These are phyloP conservation scores for Neotragus moschatus DNA, from an alignment of 2,113 vertebrate genomes.

Conservation along the genomic window DNA sequence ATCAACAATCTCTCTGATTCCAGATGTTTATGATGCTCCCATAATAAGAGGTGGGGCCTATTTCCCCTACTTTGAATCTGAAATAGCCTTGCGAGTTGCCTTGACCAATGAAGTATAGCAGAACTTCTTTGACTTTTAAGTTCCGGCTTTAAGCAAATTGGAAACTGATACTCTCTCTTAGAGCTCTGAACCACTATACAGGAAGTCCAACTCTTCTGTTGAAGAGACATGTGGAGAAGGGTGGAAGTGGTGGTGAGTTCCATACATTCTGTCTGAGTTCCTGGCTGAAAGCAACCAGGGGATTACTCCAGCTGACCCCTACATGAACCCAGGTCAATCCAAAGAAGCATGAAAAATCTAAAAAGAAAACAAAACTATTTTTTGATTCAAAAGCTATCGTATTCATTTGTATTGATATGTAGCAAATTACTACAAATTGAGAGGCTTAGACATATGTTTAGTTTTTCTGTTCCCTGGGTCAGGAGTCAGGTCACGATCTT, in stretches of 20 bases:
- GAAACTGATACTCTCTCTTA: background rate
- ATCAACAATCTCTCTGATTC: background rate
- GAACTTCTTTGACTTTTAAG: background rate
- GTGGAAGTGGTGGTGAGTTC: rapidly evolving
- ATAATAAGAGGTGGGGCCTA: background rate
- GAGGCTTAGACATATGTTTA: background rate
- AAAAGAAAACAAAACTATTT: background rate
- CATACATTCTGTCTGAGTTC: background rate
- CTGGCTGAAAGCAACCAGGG: background rate
- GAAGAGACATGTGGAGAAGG: background rate
- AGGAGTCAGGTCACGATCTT: background rate
- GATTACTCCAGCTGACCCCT: background rate
- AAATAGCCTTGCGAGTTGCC: background rate
- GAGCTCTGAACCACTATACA: background rate
- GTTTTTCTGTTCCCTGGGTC: background rate
- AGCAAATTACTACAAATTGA: background rate
- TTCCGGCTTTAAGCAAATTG: background rate
- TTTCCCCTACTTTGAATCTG: background rate
- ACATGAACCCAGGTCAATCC: background rate
- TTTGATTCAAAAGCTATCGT: background rate
- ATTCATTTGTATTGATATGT: background rate
- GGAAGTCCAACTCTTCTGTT: background rate
- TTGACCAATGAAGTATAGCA: background rate
- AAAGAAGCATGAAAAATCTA: background rate
- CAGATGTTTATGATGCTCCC: background rate